Evolutionary conservation across 2,113 vertebrate species (phyloP).

Genomic region (Microcebus tavaratra): DNA sequence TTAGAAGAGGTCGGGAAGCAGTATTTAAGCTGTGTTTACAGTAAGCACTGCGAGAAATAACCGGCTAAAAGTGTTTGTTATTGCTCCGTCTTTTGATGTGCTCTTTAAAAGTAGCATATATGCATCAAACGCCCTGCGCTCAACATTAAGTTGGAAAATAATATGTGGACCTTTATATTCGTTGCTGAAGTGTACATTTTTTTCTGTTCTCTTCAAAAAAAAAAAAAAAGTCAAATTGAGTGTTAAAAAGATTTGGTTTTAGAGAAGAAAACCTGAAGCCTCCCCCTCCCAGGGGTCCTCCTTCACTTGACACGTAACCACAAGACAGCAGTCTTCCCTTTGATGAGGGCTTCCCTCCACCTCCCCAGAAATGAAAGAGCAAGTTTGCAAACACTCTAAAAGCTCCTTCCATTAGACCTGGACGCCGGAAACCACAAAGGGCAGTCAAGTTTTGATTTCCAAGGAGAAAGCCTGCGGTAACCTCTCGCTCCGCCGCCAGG

Average conservation of each 20-base stretch:
- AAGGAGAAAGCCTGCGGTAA: conserved; percentile 79
- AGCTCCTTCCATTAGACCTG: conserved; percentile 78
- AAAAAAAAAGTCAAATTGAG: not conserved
- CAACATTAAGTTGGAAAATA: conserved; percentile 3
- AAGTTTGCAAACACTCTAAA: conserved; percentile 81
- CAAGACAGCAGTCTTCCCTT: conserved; percentile 86
- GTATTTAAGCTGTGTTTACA: conserved; percentile 77
- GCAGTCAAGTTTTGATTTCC: conserved; percentile 79
- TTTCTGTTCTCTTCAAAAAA: conserved; percentile 38
- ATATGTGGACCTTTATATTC: not conserved
- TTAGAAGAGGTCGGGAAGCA: conserved; percentile 57
- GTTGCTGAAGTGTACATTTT: not conserved
- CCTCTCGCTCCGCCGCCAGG: conserved; percentile 76
- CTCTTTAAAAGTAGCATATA: conserved; percentile 4
- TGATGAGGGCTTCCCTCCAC: conserved; percentile 77
- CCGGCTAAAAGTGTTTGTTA: conserved; percentile 39
- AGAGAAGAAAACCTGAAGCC: conserved; percentile 33
- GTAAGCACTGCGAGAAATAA: conserved; percentile 77
- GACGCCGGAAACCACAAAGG: conserved; percentile 82
- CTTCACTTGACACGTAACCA: conserved; percentile 81
- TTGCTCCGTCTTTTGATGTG: conserved; percentile 75
- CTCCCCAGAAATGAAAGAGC: conserved; percentile 69
- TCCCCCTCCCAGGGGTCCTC: not conserved
- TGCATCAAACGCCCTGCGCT: not conserved
- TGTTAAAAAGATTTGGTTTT: not conserved